Evolutionary conservation across 2,888 invertebrate genomes (phyloP).

Genomic region (Calameuta filiformis): DNA sequence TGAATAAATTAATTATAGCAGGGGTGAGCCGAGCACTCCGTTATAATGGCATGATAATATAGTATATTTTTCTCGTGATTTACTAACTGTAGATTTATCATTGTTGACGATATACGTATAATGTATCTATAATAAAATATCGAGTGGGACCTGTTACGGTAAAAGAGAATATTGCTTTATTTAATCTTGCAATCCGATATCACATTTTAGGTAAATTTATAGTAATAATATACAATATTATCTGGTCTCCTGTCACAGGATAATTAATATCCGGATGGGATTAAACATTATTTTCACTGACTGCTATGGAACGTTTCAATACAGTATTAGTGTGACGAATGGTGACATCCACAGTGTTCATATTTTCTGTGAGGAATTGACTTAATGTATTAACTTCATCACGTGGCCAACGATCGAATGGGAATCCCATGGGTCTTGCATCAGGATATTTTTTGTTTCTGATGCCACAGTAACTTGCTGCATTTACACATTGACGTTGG

Average conservation of each 20-base stretch:
- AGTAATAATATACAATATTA: not conserved
- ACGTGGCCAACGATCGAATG: conserved; percentile 74
- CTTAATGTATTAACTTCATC: conserved; percentile 68
- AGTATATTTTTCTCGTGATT: not conserved
- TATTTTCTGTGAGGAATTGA: conserved; percentile 77
- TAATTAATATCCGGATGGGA: not conserved
- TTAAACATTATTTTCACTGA: not conserved
- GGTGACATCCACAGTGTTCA: conserved; percentile 73
- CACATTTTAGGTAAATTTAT: not conserved
- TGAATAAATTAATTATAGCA: too few relatives aligned
- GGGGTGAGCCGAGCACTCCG: too few relatives aligned
- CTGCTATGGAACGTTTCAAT: conserved; percentile 2
- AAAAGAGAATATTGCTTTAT: not conserved
- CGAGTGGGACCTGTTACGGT: not conserved
- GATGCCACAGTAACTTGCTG: conserved; percentile 82
- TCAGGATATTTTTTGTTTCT: conserved; percentile 81
- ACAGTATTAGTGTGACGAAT: conserved; percentile 71
- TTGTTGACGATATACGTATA: not conserved
- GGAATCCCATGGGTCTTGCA: conserved; percentile 81
- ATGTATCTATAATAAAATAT: not conserved
- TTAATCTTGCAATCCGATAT: not conserved
- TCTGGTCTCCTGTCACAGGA: not conserved
- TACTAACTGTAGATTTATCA: not conserved
- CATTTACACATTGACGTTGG: conserved; percentile 71
- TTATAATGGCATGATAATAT: not conserved